A percentile compares a stretch with the other conserved stretches of the same genome.
phyloP scores from a whole-genome alignment of 2,113 vertebrate genomes.

The Axis porcinus region DNA sequence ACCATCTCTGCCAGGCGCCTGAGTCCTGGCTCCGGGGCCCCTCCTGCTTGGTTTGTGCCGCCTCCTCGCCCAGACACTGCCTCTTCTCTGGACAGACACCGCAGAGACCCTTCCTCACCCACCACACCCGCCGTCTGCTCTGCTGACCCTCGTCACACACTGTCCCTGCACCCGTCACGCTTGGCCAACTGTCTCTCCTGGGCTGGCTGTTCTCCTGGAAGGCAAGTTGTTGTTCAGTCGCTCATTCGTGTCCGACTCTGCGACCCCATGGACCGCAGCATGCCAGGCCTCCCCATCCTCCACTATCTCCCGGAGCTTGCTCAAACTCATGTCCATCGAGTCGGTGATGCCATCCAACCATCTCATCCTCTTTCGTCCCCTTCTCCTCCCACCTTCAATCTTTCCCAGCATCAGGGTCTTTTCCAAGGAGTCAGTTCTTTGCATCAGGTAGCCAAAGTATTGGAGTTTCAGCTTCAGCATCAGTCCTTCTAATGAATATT shows the following conservation, averaged over 20 bases:
- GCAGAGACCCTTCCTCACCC: background rate
- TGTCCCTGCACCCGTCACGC: background rate
- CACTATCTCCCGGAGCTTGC: background rate
- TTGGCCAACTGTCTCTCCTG: too few relatives aligned
- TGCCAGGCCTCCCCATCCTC: background rate
- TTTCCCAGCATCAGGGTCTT: background rate
- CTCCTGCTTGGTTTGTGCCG: rapidly evolving
- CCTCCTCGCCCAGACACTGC: background rate
- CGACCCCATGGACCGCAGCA: background rate
- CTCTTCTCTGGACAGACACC: background rate
- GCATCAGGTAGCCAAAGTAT: background rate
- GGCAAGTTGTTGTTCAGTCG: background rate
- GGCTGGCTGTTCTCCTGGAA: background rate
- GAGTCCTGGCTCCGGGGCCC: rapidly evolving
- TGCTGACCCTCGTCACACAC: background rate
- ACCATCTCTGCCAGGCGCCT: background rate
- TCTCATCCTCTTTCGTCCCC: background rate
- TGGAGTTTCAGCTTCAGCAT: background rate
- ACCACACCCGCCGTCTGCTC: background rate
- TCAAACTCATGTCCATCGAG: background rate
- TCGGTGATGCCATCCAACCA: background rate
- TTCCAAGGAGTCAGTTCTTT: background rate
- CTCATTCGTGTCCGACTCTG: background rate
- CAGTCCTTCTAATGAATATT: background rate
- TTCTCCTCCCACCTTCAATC: background rate